Evolutionary conservation across 2,888 invertebrate genomes (phyloP).

Genomic region (Tenthredo livida): DNA sequence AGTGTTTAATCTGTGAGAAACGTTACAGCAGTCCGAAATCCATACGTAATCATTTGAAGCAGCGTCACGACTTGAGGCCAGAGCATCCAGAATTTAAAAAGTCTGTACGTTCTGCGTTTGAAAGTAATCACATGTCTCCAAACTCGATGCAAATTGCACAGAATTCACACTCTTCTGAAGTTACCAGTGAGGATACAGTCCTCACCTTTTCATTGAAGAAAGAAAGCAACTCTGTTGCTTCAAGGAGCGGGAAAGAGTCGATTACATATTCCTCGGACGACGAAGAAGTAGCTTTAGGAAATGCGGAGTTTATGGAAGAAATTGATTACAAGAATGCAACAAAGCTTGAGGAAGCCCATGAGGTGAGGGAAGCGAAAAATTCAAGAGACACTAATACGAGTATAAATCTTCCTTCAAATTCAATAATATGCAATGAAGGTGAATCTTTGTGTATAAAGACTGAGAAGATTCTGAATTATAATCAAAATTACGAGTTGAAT

Average conservation of each 20-base stretch:
- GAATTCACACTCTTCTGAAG: conserved; percentile 11
- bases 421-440: neutral
- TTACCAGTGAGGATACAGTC: neutral
- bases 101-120: conserved; percentile 19
- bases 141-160: neutral
- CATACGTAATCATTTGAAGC: conserved; percentile 79
- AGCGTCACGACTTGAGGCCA: conserved; percentile 74
- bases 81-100: conserved; percentile 38
- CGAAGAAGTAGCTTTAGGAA: neutral
- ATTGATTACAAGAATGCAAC: neutral
- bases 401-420: neutral
- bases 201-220: neutral
- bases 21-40: conserved; percentile 79
- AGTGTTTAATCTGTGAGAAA: conserved; percentile 80
- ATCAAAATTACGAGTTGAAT: neutral
- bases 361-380: neutral
- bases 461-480: neutral
- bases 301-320: neutral
- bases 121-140: neutral
- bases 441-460: conserved; percentile 4
- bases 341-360: neutral
- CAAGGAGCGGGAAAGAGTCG: neutral
- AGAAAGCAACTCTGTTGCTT: neutral
- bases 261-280: neutral
- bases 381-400: neutral